These are phyloP conservation scores for Nothoprocta perdicaria DNA, from an alignment of 2,113 vertebrate species.

Conservation along the genomic window DNA sequence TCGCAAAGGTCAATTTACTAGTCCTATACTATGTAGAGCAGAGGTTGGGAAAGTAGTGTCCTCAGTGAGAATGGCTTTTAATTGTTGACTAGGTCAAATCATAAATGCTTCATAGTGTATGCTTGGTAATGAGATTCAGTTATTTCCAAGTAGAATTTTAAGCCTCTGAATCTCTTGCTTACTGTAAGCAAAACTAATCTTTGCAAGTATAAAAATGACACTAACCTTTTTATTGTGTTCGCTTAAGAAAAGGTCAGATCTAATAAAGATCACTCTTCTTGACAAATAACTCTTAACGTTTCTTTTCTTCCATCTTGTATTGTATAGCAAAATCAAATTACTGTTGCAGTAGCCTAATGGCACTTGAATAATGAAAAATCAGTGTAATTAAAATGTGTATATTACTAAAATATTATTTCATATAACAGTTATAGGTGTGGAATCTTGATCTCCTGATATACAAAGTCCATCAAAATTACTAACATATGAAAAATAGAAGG, in stretches of 20 bases:
- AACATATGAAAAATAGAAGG: not conserved
- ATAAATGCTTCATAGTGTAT: constrained; percentile 17
- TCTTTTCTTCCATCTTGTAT: not conserved
- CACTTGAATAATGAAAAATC: not conserved
- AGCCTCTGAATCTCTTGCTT: constrained; percentile 23
- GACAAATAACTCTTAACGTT: constrained; percentile 34
- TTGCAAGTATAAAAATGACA: constrained; percentile 31
- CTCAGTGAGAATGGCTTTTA: constrained; percentile 49
- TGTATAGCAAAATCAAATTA: constrained; percentile 32
- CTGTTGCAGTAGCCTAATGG: not conserved
- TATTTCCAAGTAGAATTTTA: constrained; percentile 62
- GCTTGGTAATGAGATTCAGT: constrained; percentile 70
- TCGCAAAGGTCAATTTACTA: constrained; percentile 51
- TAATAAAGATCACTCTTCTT: constrained; percentile 48
- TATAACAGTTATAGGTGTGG: not conserved
- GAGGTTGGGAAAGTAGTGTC: constrained; percentile 37
- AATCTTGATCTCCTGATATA: not conserved
- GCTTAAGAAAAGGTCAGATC: constrained; percentile 26
- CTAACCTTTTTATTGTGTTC: constrained; percentile 35
- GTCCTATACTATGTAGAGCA: not conserved
- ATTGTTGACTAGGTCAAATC: constrained; percentile 43
- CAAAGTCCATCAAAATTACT: not conserved
- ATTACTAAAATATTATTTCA: not conserved
- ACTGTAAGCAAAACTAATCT: constrained; percentile 68
- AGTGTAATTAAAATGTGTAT: not conserved